phyloP scores from a whole-genome alignment of 92 coral and sea anemone genomes.

The Porites evermanni region DNA sequence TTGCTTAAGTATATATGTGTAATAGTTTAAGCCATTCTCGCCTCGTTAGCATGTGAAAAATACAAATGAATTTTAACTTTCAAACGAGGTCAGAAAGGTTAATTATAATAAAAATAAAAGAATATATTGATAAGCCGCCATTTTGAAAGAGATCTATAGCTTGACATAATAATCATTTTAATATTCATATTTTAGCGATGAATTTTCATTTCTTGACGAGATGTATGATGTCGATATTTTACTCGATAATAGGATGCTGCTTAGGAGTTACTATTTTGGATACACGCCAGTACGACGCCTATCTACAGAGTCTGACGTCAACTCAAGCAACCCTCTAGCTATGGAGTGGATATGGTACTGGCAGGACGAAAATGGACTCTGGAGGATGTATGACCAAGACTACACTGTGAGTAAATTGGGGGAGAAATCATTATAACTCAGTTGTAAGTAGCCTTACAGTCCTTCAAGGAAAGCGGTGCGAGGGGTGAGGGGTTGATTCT shows the following conservation, averaged over 20 bases:
- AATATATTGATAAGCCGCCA: too few species aligned
- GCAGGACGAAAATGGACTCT: constrained; percentile 28
- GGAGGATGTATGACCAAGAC: constrained; percentile 29
- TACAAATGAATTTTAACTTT: too few species aligned
- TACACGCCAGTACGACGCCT: constrained; percentile 4
- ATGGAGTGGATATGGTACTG: constrained; percentile 53
- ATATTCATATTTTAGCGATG: background rate
- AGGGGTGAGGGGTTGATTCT: too few species aligned
- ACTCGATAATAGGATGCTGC: constrained; percentile 5
- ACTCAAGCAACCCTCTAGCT: constrained; percentile 28
- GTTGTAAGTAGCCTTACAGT: too few species aligned
- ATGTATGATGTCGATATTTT: background rate
- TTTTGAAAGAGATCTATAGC: background rate
- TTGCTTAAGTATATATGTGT: too few species aligned
- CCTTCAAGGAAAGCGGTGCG: too few species aligned
- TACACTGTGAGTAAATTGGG: constrained; percentile 2
- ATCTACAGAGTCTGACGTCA: constrained; percentile 21
- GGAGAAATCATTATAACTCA: too few species aligned
- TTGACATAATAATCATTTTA: too few species aligned
- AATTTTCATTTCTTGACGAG: background rate
- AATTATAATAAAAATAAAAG: too few species aligned
- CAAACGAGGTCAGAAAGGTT: too few species aligned
- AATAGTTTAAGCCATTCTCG: too few species aligned
- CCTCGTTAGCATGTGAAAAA: too few species aligned
- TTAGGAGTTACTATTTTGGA: background rate